A percentile compares a stretch with the other conserved stretches of the same genome.
Conservation (phyloP, 2,113 vertebrate species). For the Coregonus clupeaformis region DNA sequence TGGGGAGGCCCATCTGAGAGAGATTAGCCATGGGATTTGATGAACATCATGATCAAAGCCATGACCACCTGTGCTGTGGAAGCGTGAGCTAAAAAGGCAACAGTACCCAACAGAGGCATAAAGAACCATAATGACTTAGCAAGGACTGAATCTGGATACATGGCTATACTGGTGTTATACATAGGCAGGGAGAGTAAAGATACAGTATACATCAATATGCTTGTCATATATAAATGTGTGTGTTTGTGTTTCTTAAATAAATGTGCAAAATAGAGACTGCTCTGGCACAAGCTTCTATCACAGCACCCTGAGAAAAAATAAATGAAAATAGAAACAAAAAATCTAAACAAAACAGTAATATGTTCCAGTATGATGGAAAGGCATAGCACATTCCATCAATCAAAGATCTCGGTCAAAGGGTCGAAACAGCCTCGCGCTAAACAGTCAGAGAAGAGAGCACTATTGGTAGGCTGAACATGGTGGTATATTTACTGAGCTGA, state of each 20-base stretch:
- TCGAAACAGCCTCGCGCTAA: constrained; percentile 60
- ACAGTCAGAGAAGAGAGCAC: constrained; percentile 64
- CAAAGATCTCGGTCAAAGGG: constrained; percentile 63
- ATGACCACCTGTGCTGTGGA: constrained; percentile 73
- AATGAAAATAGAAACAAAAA: constrained; percentile 60
- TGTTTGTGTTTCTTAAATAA: constrained; percentile 69
- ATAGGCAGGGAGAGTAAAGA: constrained; percentile 69
- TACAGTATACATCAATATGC: constrained; percentile 68
- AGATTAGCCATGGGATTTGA: constrained; percentile 73
- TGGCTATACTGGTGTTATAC: constrained; percentile 66
- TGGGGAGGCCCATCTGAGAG: constrained; percentile 71
- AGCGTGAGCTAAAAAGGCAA: constrained; percentile 69
- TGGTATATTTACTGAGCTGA: constrained; percentile 52
- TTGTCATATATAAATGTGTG: constrained; percentile 63
- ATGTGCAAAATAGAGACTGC: constrained; percentile 73
- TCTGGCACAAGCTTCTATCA: constrained; percentile 74
- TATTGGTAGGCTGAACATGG: constrained; percentile 60
- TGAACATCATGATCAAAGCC: constrained; percentile 72
- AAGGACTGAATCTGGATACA: constrained; percentile 62
- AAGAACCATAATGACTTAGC: constrained; percentile 42
- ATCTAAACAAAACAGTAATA: constrained; percentile 68
- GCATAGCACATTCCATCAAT: constrained; percentile 73
- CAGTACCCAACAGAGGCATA: constrained; percentile 61
- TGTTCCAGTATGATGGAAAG: constrained; percentile 80
- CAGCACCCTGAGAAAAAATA: constrained; percentile 81